A percentile compares a stretch with the other conserved stretches of the same genome.
phyloP scores from a whole-genome alignment of 2,113 vertebrate genomes.

The Ammodytes marinus region DNA sequence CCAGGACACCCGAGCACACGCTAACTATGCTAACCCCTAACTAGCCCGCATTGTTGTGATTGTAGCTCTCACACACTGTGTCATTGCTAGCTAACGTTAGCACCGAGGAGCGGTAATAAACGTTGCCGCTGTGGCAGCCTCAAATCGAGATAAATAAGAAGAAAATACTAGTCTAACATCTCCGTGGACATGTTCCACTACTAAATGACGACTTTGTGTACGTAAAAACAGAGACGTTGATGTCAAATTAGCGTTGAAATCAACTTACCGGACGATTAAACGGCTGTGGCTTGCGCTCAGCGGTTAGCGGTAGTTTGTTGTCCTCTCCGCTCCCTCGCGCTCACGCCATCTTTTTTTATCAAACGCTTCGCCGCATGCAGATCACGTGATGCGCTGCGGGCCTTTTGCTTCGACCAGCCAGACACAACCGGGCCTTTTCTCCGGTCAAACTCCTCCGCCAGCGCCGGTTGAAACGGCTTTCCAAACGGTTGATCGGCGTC shows the following conservation, averaged over 20 bases:
- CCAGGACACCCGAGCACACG: background rate
- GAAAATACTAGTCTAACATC: background rate
- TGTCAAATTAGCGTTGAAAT: background rate
- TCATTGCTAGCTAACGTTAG: constrained; percentile 72
- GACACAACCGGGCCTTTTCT: constrained; percentile 50
- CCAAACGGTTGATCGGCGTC: background rate
- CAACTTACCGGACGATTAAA: constrained; percentile 63
- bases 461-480: background rate
- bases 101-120: constrained; percentile 36
- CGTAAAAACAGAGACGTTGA: rapidly evolving
- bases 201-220: background rate
- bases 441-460: constrained; percentile 28
- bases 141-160: background rate
- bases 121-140: constrained; percentile 4
- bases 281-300: constrained; percentile 43
- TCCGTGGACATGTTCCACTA: too few species aligned
- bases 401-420: too few species aligned
- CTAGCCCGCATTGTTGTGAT: constrained; percentile 34
- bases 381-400: constrained; percentile 87
- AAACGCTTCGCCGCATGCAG: constrained; percentile 83
- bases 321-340: constrained; percentile 86
- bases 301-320: constrained; percentile 66
- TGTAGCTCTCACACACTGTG: constrained; percentile 50
- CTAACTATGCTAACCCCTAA: background rate
- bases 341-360: constrained; percentile 96